Evolutionary conservation across 2,113 vertebrate species (phyloP), one percentile per base, ranked within the genome.

Genomic region (Apeltes quadracus): DNA sequence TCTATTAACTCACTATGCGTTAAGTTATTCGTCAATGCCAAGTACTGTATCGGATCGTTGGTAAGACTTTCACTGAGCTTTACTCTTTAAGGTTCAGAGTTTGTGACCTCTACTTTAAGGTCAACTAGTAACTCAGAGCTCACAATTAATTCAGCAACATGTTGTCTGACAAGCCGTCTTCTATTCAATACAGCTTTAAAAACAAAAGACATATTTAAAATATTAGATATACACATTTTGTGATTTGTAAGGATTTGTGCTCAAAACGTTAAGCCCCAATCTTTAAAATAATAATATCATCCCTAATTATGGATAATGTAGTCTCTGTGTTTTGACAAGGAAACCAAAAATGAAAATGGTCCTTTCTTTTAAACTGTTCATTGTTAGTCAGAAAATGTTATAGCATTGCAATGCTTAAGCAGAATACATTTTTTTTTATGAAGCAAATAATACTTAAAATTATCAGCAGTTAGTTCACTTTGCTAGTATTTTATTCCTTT

Each of bases 401-500:
- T 5, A 3, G 11, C 1, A 46, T 2, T 18, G 6, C 34, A 55
- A 38, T 23, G 11, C 5, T 29, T 5, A 27, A 55, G 46, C 4
- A 2, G 6, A 46, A 22, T 20, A 54, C n/a, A 2, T 44, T 22
- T 63, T 2, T 7, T 63, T 69, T 53, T 68, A 44, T 59, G 12
- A 68, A 29, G 38, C 36, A 48, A 61, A n/a, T 7, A 0, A 13
- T 14, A 22, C 7, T 29, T 8, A 22, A 69, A n/a, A n/a, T n/a
- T n/a, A n/a, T n/a, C n/a, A n/a, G n/a, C n/a, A n/a, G n/a, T n/a
- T n/a, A n/a, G 46, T 90, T 92, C 82, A 89, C 74, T 84, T 87
- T 69, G 76, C 76, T 86, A 87, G 91, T 90, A 87, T 92, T 92
- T 92, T 89, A 92, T 93, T 93, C 51, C 78, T 90, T 88, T 48